Evolutionary conservation across 2,797 vertebrate genomes (phyloP), one percentile per base, ranked within the genome.

Genomic region (Melanotaenia boesemani): DNA sequence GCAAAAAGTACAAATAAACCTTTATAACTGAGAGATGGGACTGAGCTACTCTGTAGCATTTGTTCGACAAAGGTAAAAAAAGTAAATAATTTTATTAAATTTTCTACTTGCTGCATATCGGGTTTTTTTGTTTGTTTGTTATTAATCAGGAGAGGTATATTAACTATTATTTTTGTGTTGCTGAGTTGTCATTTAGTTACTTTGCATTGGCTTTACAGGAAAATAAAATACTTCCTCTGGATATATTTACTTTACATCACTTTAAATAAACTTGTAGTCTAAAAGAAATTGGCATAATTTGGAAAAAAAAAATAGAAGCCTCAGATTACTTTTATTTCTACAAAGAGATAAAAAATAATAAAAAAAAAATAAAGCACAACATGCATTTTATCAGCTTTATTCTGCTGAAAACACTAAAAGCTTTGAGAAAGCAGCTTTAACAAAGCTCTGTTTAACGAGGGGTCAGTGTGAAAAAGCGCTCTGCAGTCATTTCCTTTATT

Each of bases 381-480:
- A 50, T 50, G 46, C 11, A n/a, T 50, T 50, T 50, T 50, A 2
- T 50, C 20, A 50, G 48, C 48, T 50, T 50, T 22, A 22, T 50
- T 50, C 8, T n/a, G 48, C n/a, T 50, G 20, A 50, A 22, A 50
- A 9, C n/a, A n/a, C 1, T 3, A 22, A 9, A 6, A 48, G 15
- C n/a, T 54, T 18, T 52, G 28, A 24, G 18, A 63, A 26, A 30
- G 12, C 44, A 48, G 15, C 1, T 20, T 20, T 32, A 5, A 36
- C 37, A 22, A 61, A 55, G 62, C 46, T 12, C 50, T 7, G 9
- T 7, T 73, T 50, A 24, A 16, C 28, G 13, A 72, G 70, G 41
- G 44, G 66, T 83, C 84, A 83, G 84, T 80, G 75, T 86, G 84
- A 88, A 88, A 44, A 89, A 83, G 79, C 65, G 77, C 24, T 78